Evolutionary conservation across 2,888 invertebrate genomes (phyloP).

Genomic region (Ryuthela nishihirai): DNA sequence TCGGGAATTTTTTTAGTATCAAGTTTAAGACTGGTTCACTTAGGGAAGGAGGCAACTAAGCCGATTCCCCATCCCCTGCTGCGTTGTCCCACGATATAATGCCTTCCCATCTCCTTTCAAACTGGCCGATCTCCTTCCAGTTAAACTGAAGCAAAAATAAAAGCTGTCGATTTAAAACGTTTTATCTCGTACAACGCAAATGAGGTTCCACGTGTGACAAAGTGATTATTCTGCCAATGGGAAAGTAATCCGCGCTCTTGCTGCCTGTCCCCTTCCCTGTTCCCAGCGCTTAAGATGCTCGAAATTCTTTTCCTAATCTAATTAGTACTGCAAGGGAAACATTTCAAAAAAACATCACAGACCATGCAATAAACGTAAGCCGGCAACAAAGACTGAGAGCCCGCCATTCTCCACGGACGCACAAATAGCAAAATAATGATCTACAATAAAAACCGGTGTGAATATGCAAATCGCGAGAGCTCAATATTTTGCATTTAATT

Average conservation of each 20-base stretch:
- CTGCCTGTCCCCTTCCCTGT: background rate
- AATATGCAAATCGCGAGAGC: slow-evolving; percentile 37
- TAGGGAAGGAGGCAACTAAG: no score
- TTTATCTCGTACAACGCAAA: slow-evolving; percentile 26
- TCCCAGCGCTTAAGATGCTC: slow-evolving; percentile 4
- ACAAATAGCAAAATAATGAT: slow-evolving; percentile 39
- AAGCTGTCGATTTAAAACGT: slow-evolving; percentile 2
- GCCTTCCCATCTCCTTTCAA: no score
- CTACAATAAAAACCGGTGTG: slow-evolving; percentile 35
- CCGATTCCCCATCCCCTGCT: no score
- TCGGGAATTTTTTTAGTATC: no score
- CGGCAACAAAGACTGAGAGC: slow-evolving; percentile 3
- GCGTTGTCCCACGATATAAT: no score
- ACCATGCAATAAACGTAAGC: slow-evolving; percentile 6
- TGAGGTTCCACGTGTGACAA: slow-evolving; percentile 24
- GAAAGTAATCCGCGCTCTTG: slow-evolving; percentile 19
- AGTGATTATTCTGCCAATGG: slow-evolving; percentile 24
- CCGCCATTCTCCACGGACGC: background rate
- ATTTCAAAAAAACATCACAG: slow-evolving; percentile 4
- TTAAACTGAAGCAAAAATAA: no score
- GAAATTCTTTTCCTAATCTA: slow-evolving; percentile 30
- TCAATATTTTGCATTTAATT: slow-evolving; percentile 40
- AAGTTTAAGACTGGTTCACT: no score
- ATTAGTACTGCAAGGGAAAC: slow-evolving; percentile 28
- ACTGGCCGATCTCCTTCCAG: no score